These are phyloP conservation scores for Latrodectus geometricus DNA, from an alignment of 1,140 invertebrate genomes.

Conservation along the genomic window DNA sequence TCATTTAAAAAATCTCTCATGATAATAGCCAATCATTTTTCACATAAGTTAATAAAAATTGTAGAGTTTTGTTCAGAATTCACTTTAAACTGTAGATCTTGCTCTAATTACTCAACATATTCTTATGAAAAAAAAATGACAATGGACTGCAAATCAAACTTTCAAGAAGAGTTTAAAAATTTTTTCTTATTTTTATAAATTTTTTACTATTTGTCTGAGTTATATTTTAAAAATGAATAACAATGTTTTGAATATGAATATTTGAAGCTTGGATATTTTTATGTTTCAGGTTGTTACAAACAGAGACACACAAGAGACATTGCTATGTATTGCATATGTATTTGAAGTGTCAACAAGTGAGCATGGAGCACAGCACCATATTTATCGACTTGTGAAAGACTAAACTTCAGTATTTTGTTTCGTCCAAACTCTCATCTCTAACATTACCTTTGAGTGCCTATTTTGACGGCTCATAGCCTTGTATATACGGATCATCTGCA, in stretches of 20 bases:
- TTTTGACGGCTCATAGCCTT: slow-evolving; percentile 44
- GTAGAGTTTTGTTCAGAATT: no score
- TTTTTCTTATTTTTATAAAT: no score
- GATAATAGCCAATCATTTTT: no score
- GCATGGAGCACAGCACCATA: slow-evolving; percentile 98
- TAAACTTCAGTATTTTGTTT: slow-evolving; percentile 67
- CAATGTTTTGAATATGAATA: neutral
- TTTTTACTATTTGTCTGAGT: no score
- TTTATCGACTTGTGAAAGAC: slow-evolving; percentile 97
- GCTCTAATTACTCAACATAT: no score
- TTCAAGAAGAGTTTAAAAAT: no score
- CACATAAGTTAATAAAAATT: no score
- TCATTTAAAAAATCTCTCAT: no score
- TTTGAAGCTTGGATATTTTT: slow-evolving; percentile 58
- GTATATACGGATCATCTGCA: slow-evolving; percentile 49
- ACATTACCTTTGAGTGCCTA: slow-evolving; percentile 53
- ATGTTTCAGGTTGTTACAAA: slow-evolving; percentile 91
- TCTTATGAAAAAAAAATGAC: no score
- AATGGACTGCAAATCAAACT: no score
- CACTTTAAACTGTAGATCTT: no score
- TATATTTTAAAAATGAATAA: no score
- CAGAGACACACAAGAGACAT: slow-evolving; percentile 96
- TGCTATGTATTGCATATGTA: slow-evolving; percentile 98
- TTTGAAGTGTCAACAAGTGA: slow-evolving; percentile 99
- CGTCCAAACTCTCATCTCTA: slow-evolving; percentile 41